These are phyloP conservation scores for Rosalia funebris DNA, from an alignment of 2,888 invertebrate genomes.

Conservation along the genomic window DNA sequence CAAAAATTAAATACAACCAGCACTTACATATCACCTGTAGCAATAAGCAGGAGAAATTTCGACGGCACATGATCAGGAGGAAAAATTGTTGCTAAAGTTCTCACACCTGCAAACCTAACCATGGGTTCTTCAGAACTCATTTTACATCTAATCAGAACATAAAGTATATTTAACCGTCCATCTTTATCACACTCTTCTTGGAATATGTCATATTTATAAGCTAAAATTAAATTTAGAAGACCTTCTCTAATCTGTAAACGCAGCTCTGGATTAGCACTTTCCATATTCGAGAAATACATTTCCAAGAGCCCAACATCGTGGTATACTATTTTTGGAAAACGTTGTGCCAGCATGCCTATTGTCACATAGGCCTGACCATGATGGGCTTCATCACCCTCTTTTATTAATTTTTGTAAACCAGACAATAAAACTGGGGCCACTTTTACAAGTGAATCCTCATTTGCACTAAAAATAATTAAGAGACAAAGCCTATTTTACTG, in stretches of 20 bases:
- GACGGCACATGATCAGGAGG: constrained; percentile 84
- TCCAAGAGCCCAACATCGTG: constrained; percentile 72
- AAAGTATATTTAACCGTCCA: constrained; percentile 58
- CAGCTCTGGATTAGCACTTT: constrained; percentile 61
- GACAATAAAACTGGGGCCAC: constrained; percentile 78
- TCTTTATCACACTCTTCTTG: constrained; percentile 58
- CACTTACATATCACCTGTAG: constrained; percentile 83
- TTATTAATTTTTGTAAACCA: constrained; percentile 77
- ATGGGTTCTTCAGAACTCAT: constrained; percentile 81
- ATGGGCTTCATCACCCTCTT: constrained; percentile 72
- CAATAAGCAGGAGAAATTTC: constrained; percentile 81
- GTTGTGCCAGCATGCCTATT: constrained; percentile 74
- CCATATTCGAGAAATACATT: constrained; percentile 66
- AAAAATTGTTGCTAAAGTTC: constrained; percentile 84
- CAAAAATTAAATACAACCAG: too few species aligned
- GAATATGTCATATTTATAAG: constrained; percentile 58
- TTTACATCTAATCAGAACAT: constrained; percentile 76
- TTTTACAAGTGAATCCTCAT: constrained; percentile 69
- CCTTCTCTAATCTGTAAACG: constrained; percentile 61
- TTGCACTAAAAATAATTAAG: constrained; percentile 65
- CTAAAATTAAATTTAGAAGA: constrained; percentile 56
- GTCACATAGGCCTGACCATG: constrained; percentile 79
- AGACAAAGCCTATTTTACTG: too few species aligned
- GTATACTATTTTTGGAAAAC: constrained; percentile 72
- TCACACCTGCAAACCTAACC: constrained; percentile 84